Evolutionary conservation across 2,113 vertebrate genomes (phyloP), one percentile per base, ranked within the genome.

Genomic region (Corythoichthys intestinalis): DNA sequence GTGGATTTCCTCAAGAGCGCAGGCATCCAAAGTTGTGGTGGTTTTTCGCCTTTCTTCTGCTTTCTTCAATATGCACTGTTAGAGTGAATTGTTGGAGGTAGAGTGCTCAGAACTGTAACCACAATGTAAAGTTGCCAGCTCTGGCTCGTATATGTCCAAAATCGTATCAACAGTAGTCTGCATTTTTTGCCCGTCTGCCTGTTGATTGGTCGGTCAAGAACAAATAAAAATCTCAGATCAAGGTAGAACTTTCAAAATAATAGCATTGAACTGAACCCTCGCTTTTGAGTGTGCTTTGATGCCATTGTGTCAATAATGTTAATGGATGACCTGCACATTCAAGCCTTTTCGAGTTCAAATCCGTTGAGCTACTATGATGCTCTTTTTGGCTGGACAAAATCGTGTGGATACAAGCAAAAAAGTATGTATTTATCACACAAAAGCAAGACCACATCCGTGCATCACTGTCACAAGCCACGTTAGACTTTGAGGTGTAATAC

Each of bases 1-100:
- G 85, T 92, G 92, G 94, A 96, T 96, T 96, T 97, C 94, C 94
- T 94, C 93, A 93, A 94, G 94, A 94, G 94, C 93, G 93, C 91
- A 93, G 90, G 86, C 76, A 90, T 92, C 95, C 93, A 96, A 89
- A 88, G 86, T 94, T 94, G 85, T 84, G 93, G 92, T 92, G 92
- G 92, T 93, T 93, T 93, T 92, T 93, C 92, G 93, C 92, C 92
- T 84, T 86, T 83, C 76, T 85, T 81, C 80, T 74, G 49, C 34
- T 6, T 37, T 71, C 80, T 83, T 88, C 70, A 85, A 66, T 78
- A 66, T 76, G 73, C 72, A 71, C 57, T 70, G 50, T 11, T 20
- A 52, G 64, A 37, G 63, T 35, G 63, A 49, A 66, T 34, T 53
- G 73, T 74, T 47, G 65, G 46, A 44, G 70, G 72, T 59, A 44